Conservation (phyloP, 2,888 invertebrate genomes). For the Atrina japonica region DNA sequence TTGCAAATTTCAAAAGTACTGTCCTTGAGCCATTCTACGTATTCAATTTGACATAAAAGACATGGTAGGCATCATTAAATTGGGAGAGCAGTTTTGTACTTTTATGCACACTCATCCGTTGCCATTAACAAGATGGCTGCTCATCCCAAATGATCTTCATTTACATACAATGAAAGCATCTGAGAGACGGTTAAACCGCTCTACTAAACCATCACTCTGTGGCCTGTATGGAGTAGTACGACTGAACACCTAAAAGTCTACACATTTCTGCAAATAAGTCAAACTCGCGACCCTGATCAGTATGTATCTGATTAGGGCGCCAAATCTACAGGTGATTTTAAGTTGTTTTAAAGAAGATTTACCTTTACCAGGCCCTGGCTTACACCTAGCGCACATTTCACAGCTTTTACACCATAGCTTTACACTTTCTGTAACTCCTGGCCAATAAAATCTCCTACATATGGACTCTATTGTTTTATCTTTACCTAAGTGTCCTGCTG, state of each 20-base stretch:
- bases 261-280: conserved; percentile 51
- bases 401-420: conserved; percentile 44
- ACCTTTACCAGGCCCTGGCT: conserved; percentile 44
- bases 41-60: conserved; percentile 24
- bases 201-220: conserved; percentile 48
- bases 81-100: conserved; percentile 45
- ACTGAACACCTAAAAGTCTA: conserved; percentile 39
- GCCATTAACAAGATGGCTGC: too few relatives aligned
- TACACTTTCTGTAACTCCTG: conserved; percentile 41
- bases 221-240: conserved; percentile 49
- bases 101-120: conserved; percentile 38
- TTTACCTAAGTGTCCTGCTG: conserved; percentile 48
- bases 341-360: conserved; percentile 34
- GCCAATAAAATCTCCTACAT: conserved; percentile 48
- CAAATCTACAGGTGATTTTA: conserved; percentile 45
- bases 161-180: conserved; percentile 42
- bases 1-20: conserved; percentile 2
- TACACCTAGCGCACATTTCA: conserved; percentile 41
- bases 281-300: conserved; percentile 57
- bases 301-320: too few relatives aligned
- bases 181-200: conserved; percentile 47
- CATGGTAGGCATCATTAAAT: conserved; percentile 38
- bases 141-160: too few relatives aligned
- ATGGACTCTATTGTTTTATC: conserved; percentile 46
- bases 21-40: conserved; percentile 38